Evolutionary conservation across 1,140 invertebrate genomes (phyloP), one percentile per base, ranked within the genome.

Genomic region (Eumaeus atala): DNA sequence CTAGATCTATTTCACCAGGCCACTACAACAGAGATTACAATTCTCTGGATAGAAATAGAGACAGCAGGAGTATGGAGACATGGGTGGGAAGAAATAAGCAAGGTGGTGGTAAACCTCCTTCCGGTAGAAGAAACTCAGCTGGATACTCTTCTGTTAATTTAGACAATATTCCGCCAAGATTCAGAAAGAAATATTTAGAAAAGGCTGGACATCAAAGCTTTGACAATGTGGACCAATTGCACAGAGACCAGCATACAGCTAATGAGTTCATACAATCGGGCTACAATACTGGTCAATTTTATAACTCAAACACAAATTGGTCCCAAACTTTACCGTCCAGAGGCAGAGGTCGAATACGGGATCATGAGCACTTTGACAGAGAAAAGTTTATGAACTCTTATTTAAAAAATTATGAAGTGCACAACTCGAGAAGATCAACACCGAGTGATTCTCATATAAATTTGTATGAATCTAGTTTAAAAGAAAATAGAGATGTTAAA

Each of bases 11-110:
- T 59, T 88, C 87, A 56, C 86, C 86, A 16, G 56, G 66, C 53
- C 72, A 74, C 58, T 56, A 66, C 67, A 51, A 62, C 35, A 62
- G 72, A 53, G 77, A 81, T 34, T 70, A 80, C 56, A 80, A 79
- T 66, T 60, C 63, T 54, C 44, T 74, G 51, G 74, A 86, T 35
- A 61, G 84, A 56, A 84, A 84, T 61, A 70, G 87, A 54, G 87
- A 88, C 48, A 88, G 84, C 51, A 75, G 84, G 62, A 88, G 87
- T 65, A 88, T 88, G 87, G 87, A 88, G 60, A 79, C 86, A 35
- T 86, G 84, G 64, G 77, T 77, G 18, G 75, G 72, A 11, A 61
- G 70, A 54, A 74, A 82, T 42, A 77, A 77, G 58, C 70, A 77
- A 51, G 71, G 74, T 34, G 84, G 84, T 58, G 84, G 82, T 11